Percentiles rank a stretch among this genome's conserved stretches.
Conservation (phyloP, 2,113 vertebrate species). For the Dolichallabes microphthalmus region DNA sequence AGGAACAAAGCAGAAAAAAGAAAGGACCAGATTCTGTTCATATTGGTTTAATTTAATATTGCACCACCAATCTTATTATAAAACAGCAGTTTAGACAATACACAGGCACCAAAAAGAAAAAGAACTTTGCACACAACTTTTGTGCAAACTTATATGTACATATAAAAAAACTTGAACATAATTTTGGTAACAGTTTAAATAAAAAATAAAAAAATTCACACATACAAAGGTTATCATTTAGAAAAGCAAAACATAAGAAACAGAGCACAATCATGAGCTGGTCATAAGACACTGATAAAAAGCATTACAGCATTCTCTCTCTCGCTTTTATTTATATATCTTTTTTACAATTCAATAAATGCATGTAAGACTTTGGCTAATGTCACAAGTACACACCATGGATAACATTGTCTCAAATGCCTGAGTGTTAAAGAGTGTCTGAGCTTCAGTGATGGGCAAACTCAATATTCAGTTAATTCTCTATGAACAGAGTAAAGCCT, state of each 20-base stretch:
- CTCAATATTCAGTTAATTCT: not conserved
- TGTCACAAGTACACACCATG: not conserved
- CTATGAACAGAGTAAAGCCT: not conserved
- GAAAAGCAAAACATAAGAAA: slow-evolving; percentile 14
- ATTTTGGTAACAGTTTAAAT: not conserved
- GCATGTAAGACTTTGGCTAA: not conserved
- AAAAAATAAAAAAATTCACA: slow-evolving; percentile 7
- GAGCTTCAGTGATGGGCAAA: not conserved
- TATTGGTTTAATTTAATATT: slow-evolving; percentile 46
- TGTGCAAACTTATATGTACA: not conserved
- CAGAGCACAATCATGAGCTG: slow-evolving; percentile 21
- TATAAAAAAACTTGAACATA: not conserved
- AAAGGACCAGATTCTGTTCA: not conserved
- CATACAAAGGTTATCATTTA: slow-evolving; percentile 13
- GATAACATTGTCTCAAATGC: not conserved
- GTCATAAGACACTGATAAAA: slow-evolving; percentile 45
- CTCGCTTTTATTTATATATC: not conserved
- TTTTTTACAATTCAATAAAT: not conserved
- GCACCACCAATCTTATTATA: slow-evolving; percentile 49
- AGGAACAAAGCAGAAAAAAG: not conserved
- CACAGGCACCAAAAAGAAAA: slow-evolving; percentile 45
- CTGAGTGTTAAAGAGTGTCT: not conserved
- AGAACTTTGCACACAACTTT: not conserved
- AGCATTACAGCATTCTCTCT: slow-evolving; percentile 7
- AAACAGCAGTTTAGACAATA: slow-evolving; percentile 40